Evolutionary conservation across 2,113 vertebrate genomes (phyloP), one percentile per base, ranked within the genome.

Genomic region (Meleagris gallopavo): DNA sequence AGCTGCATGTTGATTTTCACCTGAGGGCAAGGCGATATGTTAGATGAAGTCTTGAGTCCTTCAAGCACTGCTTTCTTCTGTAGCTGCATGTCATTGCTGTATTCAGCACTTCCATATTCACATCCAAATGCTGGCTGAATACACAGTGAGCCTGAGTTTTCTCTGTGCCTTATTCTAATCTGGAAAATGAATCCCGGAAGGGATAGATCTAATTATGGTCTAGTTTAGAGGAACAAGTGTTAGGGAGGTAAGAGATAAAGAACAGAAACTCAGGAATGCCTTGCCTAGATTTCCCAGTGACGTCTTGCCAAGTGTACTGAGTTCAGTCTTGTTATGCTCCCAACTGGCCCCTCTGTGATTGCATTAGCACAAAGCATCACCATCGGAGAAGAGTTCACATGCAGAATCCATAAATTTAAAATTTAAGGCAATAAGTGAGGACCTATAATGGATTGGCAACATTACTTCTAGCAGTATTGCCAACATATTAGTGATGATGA

Each of bases 351-450:
- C 55, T 95, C 79, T 74, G 13, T 86, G 88, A 88, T 60, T 86
- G 69, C 80, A 88, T 92, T 92, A 93, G 66, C 72, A 92, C 61
- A 36, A 90, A 72, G 46, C 48, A 81, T 92, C 27, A 52, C 73
- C 78, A 48, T 86, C 69, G 74, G 52, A 74, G 76, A 90, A 88
- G 88, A 75, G 43, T 57, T 86, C 69, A 69, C 54, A 72, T 82
- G 88, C 77, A 96, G 80, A 86, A 93, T 84, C 88, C 13, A 12
- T 61, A 64, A 65, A 86, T 91, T 91, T 89, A 95, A 94, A 96
- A 90, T 94, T 94, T 91, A 81, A 83, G 80, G 83, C 77, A 88
- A 88, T 95, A 96, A 94, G 86, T 74, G 81, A 93, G 54, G 45
- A 45, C n/a, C 92, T 86, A 75, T 86, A 93, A 93, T 93, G 29